Percentiles rank a stretch among this genome's conserved stretches.
Evolutionary conservation across 2,797 vertebrate species (phyloP).

Genomic region (Schizopygopsis pylzovi): DNA sequence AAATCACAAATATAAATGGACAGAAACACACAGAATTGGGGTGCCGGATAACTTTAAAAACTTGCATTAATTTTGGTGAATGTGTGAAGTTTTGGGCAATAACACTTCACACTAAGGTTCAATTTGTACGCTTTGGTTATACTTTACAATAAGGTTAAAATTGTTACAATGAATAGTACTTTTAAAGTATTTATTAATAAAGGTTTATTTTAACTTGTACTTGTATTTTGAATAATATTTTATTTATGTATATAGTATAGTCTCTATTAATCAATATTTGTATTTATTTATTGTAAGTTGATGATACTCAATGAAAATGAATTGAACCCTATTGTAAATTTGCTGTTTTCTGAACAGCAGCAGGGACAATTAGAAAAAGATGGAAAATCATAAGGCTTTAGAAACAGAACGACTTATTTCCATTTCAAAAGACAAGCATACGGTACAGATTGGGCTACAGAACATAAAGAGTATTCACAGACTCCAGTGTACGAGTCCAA

Average conservation of each 20-base stretch:
- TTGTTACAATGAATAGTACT: background rate
- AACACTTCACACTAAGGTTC: background rate
- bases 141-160: background rate
- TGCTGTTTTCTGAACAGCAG: background rate
- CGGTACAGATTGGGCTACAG: background rate
- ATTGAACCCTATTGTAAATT: background rate
- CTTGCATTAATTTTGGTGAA: background rate
- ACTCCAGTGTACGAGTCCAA: background rate
- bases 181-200: background rate
- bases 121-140: background rate
- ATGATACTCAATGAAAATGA: background rate
- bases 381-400: background rate
- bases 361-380: background rate
- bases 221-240: background rate
- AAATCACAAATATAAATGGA: constrained; percentile 49
- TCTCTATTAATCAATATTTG: background rate
- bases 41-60: background rate
- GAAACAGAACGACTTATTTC: background rate
- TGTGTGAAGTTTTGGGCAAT: background rate
- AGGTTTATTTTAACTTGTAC: background rate
- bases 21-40: background rate
- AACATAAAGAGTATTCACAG: background rate
- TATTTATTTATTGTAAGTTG: background rate
- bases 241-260: no score
- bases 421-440: background rate